Evolutionary conservation across 2,797 vertebrate genomes (phyloP), one percentile per base, ranked within the genome.

Genomic region (Leptodactylus fallax): DNA sequence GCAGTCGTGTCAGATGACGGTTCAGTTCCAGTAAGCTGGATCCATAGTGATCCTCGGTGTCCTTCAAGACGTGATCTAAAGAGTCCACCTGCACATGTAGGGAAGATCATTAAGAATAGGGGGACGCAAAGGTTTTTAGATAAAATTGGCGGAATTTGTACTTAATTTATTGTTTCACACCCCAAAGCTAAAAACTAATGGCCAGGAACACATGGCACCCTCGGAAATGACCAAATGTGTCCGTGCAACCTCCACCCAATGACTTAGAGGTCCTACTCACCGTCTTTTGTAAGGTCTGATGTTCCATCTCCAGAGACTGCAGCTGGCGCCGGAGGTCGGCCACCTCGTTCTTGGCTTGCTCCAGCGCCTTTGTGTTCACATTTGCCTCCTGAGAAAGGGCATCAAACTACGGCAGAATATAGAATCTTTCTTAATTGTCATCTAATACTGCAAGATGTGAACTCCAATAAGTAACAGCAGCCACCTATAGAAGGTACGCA

Each of bases 221-320:
- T 16, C 6, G 13, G 5, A 58, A 58, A 6, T 16, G 56, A 58
- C 14, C 36, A 36, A 36, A 36, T 36, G 36, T 36, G 36, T 36
- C 36, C 36, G 36, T n/a, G 36, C 36, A 36, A 36, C 14, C 47
- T n/a, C 0, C 3, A n/a, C 11, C 9, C n/a, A 19, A 49, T 47
- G 45, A 17, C 17, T n/a, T 23, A 49, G 27, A 11, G 61, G n/a
- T 5, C 1, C 47, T 79, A 14, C 13, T 85, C 91, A 96, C 96
- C 94, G 78, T 96, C 91, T 69, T 93, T 55, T 92, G 85, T 7
- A 91, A 55, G 12, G 88, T 85, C 90, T 96, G 93, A 76, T 93
- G 92, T 60, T 94, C 93, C 3, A 96, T 93, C 51, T 96, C 95
- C 91, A 96, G 78, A 7, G 25, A 13, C 76, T 94, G 94, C 16